Conservation (phyloP, 2,797 vertebrate genomes). For the Orestias chungarensis region DNA sequence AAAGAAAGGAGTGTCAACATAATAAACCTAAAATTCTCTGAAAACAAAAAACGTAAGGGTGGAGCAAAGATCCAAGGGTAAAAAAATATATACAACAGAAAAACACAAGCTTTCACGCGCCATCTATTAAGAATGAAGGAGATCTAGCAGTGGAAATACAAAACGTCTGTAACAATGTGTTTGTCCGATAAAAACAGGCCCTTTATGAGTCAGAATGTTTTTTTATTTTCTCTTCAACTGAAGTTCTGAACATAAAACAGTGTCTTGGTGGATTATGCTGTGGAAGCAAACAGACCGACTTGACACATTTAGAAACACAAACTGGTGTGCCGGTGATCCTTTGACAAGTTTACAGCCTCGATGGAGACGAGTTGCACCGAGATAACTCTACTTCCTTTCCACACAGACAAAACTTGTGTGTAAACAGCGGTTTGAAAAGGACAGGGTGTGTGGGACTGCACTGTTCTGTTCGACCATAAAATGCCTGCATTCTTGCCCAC, state of each 20-base stretch:
- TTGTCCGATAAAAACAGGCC: constrained; percentile 43
- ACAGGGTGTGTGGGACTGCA: constrained; percentile 52
- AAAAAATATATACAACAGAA: constrained; percentile 18
- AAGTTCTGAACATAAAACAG: neutral
- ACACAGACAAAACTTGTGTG: constrained; percentile 50
- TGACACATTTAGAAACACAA: constrained; percentile 33
- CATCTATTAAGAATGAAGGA: constrained; percentile 33
- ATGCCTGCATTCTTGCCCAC: constrained; percentile 17
- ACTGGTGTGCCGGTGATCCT: constrained; percentile 25
- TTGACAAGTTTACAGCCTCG: constrained; percentile 34
- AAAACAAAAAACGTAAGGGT: constrained; percentile 25
- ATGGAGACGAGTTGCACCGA: constrained; percentile 37
- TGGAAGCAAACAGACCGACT: constrained; percentile 29
- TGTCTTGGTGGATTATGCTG: neutral
- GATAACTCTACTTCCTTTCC: constrained; percentile 64
- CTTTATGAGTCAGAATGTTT: constrained; percentile 1
- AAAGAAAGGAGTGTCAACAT: constrained; percentile 1
- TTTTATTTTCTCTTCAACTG: neutral
- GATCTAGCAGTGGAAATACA: constrained; percentile 41
- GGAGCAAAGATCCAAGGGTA: constrained; percentile 20
- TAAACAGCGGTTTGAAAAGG: constrained; percentile 44
- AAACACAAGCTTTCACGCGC: constrained; percentile 38
- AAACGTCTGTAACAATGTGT: constrained; percentile 43
- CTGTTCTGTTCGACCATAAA: constrained; percentile 23
- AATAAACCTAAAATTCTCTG: constrained; percentile 12